Evolutionary conservation across 2,113 vertebrate species (phyloP), one percentile per base, ranked within the genome.

Genomic region (Scopus umbretta): DNA sequence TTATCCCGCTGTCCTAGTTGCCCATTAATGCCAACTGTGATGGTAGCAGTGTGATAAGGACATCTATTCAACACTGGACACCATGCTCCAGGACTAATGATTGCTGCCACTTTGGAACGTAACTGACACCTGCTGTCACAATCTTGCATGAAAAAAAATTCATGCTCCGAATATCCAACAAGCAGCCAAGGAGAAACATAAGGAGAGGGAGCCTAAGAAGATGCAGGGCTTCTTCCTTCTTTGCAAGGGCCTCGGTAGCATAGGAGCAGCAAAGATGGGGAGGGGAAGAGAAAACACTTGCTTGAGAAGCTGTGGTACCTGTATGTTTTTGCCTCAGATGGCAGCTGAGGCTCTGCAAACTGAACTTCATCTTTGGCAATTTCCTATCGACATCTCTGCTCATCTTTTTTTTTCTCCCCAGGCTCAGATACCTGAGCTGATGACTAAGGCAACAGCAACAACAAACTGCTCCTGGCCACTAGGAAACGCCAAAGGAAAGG

Each of bases 41-140:
- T 2, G 6, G 87, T 34, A 75, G 63, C 3, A 2, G 68, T 83
- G 85, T 38, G 63, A 72, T 86, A 80, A 90, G 87, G 55, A 92
- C 68, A 67, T 63, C 85, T 92, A 91, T 73, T 87, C 85, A 86
- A 42, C 38, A 36, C 59, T 29, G 73, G 78, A 62, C 70, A 93
- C 73, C 74, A 81, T 56, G 91, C 70, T 88, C 50, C 68, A 76
- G 62, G 73, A 93, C 71, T 71, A 97, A 83, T 30, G 47, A 91
- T 74, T 49, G 90, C 68, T 86, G 75, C 58, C 66, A 85, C 63
- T 92, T 43, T 36, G 36, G 68, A 87, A 59, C 13, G 27, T 32
- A 97, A 94, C 80, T 94, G 86, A 92, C 71, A 96, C 87, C 80
- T 88, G 90, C 94, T 94, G 87, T 87, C 82, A 91, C 50, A 88